These are phyloP conservation scores for Melanogrammus aeglefinus DNA, from an alignment of 2,797 vertebrate species.

Conservation along the genomic window DNA sequence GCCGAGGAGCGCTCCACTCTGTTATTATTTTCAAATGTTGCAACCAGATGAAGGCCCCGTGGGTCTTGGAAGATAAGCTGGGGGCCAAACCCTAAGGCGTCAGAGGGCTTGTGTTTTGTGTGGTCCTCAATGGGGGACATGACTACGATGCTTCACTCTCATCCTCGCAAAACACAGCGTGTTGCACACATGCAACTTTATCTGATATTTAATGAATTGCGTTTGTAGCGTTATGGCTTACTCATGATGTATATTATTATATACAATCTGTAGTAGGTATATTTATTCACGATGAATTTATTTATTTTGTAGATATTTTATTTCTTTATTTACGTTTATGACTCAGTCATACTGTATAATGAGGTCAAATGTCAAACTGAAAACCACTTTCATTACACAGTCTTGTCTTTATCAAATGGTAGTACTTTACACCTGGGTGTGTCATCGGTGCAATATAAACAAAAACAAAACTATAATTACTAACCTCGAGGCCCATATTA, in stretches of 20 bases:
- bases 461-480: background rate
- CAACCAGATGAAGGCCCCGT: constrained; percentile 73
- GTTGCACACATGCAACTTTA: constrained; percentile 34
- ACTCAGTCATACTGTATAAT: background rate
- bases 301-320: background rate
- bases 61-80: constrained; percentile 67
- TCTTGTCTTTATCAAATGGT: background rate
- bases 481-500: background rate
- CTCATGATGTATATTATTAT: background rate
- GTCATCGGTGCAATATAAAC: background rate
- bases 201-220: constrained; percentile 38
- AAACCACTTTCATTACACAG: background rate
- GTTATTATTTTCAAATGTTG: constrained; percentile 71
- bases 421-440: background rate
- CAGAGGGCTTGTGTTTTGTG: constrained; percentile 70
- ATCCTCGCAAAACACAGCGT: constrained; percentile 54
- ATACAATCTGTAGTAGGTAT: background rate
- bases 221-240: constrained; percentile 23
- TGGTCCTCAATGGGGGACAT: constrained; percentile 68
- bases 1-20: constrained; percentile 55
- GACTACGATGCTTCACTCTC: constrained; percentile 53
- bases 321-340: background rate
- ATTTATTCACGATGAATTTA: background rate
- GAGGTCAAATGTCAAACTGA: background rate
- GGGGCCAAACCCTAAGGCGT: constrained; percentile 75